A percentile compares a stretch with the other conserved stretches of the same genome.
These are phyloP conservation scores for Drosophila bifasciata DNA, from an alignment of 1,140 invertebrate genomes.

Conservation along the genomic window DNA sequence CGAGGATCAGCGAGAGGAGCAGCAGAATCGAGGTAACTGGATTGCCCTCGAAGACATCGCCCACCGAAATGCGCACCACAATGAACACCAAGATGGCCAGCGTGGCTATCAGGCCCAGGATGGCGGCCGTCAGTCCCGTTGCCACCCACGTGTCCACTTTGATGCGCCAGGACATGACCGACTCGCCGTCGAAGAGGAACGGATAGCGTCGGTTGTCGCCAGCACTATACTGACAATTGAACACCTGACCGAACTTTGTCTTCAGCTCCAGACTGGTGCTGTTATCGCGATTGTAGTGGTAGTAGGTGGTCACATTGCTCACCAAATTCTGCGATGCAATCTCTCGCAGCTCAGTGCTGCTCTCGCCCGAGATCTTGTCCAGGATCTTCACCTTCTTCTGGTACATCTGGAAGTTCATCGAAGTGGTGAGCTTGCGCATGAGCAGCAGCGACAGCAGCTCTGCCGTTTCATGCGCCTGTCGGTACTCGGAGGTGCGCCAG, in stretches of 20 bases:
- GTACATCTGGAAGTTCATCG: conserved; percentile 80
- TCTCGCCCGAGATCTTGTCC: conserved; percentile 61
- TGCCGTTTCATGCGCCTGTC: conserved; percentile 42
- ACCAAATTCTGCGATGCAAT: conserved; percentile 79
- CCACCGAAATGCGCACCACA: conserved; percentile 83
- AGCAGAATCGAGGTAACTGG: conserved; percentile 84
- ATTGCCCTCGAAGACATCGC: conserved; percentile 85
- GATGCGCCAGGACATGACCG: conserved; percentile 83
- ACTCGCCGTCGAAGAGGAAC: conserved; percentile 79
- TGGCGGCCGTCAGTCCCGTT: conserved; percentile 84
- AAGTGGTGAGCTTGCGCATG: conserved; percentile 64
- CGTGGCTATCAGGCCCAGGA: conserved; percentile 84
- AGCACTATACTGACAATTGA: conserved; percentile 77
- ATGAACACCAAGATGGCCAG: conserved; percentile 85
- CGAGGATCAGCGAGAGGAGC: conserved; percentile 84
- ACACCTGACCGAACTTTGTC: conserved; percentile 79
- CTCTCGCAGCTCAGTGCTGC: conserved; percentile 64
- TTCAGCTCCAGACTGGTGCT: conserved; percentile 74
- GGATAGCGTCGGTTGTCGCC: conserved; percentile 76
- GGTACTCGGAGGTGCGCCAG: conserved; percentile 68
- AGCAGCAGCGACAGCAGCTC: conserved; percentile 62
- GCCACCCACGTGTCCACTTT: conserved; percentile 85
- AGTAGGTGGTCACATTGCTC: conserved; percentile 77
- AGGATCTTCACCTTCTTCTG: conserved; percentile 63
- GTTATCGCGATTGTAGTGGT: conserved; percentile 78